Evolutionary conservation across 2,888 invertebrate species (phyloP).

Genomic region (Pollenia labialis): DNA sequence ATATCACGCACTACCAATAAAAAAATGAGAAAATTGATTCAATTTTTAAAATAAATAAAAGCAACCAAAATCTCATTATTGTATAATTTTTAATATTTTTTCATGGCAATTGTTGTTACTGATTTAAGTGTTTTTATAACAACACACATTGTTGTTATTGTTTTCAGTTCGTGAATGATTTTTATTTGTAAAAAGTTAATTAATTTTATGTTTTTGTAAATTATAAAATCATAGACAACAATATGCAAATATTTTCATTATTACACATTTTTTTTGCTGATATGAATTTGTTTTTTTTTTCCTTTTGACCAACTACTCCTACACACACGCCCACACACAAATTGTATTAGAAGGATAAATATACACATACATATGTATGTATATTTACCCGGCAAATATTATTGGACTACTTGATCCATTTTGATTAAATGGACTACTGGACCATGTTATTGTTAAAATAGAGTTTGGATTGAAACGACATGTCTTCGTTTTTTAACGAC

Average conservation of each 20-base stretch:
- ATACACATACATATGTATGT: not conserved
- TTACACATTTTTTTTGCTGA: not conserved
- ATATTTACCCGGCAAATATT: no score
- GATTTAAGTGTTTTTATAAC: constrained; percentile 12
- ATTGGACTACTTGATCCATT: no score
- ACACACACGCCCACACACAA: not conserved
- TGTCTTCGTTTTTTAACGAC: no score
- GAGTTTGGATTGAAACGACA: no score
- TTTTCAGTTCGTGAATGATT: constrained; percentile 15
- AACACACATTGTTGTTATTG: not conserved
- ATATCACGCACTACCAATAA: constrained; percentile 51
- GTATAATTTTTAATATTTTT: constrained; percentile 1
- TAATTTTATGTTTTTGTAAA: constrained; percentile 68
- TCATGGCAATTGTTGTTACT: constrained; percentile 22
- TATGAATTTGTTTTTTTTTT: not conserved
- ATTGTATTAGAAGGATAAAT: not conserved
- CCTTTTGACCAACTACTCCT: not conserved
- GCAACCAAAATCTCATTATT: not conserved
- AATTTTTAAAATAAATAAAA: constrained; percentile 18
- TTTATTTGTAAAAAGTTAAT: constrained; percentile 67
- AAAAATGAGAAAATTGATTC: not conserved
- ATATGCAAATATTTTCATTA: constrained; percentile 48
- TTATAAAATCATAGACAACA: constrained; percentile 61
- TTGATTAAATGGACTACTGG: no score
- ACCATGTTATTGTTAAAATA: no score